A percentile compares a stretch with the other conserved stretches of the same genome.
Evolutionary conservation across 2,113 vertebrate genomes (phyloP).

Genomic region (Coptodon bakossiorum): DNA sequence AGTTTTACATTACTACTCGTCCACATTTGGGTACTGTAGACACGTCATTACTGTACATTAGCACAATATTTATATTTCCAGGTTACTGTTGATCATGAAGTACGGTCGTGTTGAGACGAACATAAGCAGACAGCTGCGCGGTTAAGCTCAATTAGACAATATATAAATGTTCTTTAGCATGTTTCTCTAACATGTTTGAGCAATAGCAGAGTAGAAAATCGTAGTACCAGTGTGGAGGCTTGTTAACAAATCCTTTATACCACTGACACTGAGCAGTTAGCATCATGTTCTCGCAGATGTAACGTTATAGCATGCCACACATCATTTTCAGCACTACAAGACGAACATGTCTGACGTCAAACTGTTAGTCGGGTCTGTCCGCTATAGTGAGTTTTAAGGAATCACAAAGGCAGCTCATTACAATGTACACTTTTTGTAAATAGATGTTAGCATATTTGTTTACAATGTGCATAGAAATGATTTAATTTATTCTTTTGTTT

Average conservation of each 20-base stretch:
- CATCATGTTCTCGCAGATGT: background rate
- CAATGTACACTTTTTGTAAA: constrained; percentile 69
- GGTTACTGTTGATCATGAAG: background rate
- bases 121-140: background rate
- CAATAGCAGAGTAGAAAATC: constrained; percentile 2
- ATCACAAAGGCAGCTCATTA: constrained; percentile 71
- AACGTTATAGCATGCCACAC: constrained; percentile 12
- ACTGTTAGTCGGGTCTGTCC: constrained; percentile 8
- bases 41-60: background rate
- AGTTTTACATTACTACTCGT: constrained; percentile 2
- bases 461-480: constrained; percentile 54
- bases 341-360: background rate
- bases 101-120: background rate
- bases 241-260: constrained; percentile 1
- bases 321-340: background rate
- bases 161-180: background rate
- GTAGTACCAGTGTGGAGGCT: background rate
- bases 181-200: constrained; percentile 24
- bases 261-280: constrained; percentile 10
- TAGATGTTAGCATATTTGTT: constrained; percentile 70
- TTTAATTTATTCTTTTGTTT: constrained; percentile 70
- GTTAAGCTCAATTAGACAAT: background rate
- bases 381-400: constrained; percentile 35
- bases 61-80: background rate
- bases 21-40: background rate